phyloP scores from a whole-genome alignment of 2,113 vertebrate genomes.

The Elgaria multicarinata region DNA sequence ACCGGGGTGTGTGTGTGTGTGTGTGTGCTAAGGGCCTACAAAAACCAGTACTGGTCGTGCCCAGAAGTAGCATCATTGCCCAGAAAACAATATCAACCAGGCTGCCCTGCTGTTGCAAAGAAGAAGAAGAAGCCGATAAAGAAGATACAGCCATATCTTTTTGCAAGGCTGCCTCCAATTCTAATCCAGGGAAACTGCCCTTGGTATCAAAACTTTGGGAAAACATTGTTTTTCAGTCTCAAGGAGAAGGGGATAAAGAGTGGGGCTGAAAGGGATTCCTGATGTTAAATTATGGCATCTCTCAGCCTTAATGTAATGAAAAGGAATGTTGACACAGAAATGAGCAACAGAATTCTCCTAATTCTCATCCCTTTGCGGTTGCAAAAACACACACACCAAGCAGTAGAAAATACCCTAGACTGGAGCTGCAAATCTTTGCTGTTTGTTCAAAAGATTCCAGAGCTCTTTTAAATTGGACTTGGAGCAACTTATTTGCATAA shows the following conservation, averaged over 20 bases:
- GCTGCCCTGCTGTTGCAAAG: neutral
- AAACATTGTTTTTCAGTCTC: neutral
- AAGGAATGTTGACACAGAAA: neutral
- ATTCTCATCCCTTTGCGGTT: neutral
- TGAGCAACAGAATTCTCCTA: neutral
- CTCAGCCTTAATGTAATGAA: slow-evolving; percentile 10
- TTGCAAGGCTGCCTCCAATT: neutral
- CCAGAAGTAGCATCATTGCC: neutral
- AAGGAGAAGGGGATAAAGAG: neutral
- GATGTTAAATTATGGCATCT: neutral
- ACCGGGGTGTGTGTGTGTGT: too few species aligned
- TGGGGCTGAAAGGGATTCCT: neutral
- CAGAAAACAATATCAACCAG: neutral
- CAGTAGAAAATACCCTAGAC: neutral
- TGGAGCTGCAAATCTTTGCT: neutral
- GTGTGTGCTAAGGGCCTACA: too few species aligned
- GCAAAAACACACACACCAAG: neutral
- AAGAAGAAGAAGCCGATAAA: neutral
- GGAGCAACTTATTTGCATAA: slow-evolving; percentile 19
- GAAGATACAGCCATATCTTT: neutral
- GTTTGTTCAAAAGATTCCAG: slow-evolving; percentile 33
- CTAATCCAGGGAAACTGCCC: neutral
- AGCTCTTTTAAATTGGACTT: slow-evolving; percentile 18
- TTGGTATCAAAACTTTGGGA: neutral
- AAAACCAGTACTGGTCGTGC: neutral